Percentiles rank a stretch among this genome's conserved stretches.
phyloP scores from a whole-genome alignment of 2,113 vertebrate genomes.

The Cercocebus atys region DNA sequence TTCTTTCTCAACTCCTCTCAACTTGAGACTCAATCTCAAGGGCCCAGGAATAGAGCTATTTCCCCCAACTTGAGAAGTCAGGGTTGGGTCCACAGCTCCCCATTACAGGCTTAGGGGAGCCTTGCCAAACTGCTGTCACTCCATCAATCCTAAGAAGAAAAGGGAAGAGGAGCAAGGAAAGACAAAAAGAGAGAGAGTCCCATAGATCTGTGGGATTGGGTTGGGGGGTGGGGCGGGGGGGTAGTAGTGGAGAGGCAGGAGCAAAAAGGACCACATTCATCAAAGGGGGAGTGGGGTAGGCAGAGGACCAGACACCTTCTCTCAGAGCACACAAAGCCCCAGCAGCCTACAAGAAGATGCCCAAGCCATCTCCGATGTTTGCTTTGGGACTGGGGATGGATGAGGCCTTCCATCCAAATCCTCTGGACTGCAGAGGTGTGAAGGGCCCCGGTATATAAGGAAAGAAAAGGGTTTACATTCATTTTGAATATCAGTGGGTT shows the following conservation, averaged over 20 bases:
- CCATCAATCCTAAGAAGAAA: constrained; percentile 41
- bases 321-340: not conserved
- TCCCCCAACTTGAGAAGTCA: not conserved
- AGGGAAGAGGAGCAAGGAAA: not conserved
- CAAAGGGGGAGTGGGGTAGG: not conserved
- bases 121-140: not conserved
- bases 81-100: not conserved
- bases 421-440: not conserved
- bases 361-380: accelerated
- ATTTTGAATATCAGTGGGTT: not conserved
- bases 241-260: no score
- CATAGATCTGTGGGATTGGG: not conserved
- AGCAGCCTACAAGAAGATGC: not conserved
- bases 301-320: not conserved
- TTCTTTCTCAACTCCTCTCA: constrained; percentile 3
- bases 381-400: not conserved
- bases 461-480: not conserved
- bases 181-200: not conserved
- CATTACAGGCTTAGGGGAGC: not conserved
- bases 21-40: not conserved
- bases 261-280: not conserved
- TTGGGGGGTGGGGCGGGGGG: accelerated
- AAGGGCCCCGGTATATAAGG: not conserved
- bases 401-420: not conserved
- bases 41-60: not conserved